Evolutionary conservation across 2,888 invertebrate species (phyloP), one percentile per base, ranked within the genome.

Genomic region (Phyto melanocephala): DNA sequence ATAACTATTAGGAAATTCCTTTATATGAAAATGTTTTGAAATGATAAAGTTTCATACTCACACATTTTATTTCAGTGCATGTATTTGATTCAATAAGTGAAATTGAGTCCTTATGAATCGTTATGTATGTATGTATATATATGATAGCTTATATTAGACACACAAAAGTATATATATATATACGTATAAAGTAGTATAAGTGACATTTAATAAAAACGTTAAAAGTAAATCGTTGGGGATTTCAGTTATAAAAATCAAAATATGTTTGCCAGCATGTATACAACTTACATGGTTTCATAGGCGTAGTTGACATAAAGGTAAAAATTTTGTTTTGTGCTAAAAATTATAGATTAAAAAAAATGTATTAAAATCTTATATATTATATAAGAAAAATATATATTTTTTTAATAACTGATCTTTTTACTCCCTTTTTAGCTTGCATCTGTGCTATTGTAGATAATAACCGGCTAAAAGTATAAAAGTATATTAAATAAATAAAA

Each of bases 161-260:
- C n/a, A n/a, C n/a, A n/a, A n/a, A n/a, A n/a, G n/a, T n/a, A n/a
- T n/a, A n/a, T 28, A 45, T 20, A 42, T 35, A 54, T 15, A 72
- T 28, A 28, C 28, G 3, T 28, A 28, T 54, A 1, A 45, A 47
- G 8, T 54, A 28, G 11, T 74, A 42, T 40, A 68, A 54, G 37
- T 63, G 37, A 56, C 40, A 63, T 65, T 62, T 60, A 56, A 75
- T 70, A 65, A 56, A 71, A 70, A 60, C 52, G 56, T 75, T 35
- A 71, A 58, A 42, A 52, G 42, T 10, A 65, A 71, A 76, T 80
- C 76, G 65, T 76, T 76, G 52, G 58, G 65, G 71, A 47, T 81
- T 76, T 42, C 2, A 8, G 65, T 22, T 67, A 71, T 54, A 67
- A 47, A 76, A 71, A 80, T 74, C 68, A 74, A 80, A 74, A 35